Evolutionary conservation across 2,888 invertebrate species (phyloP), one percentile per base, ranked within the genome.

Genomic region (Drosophila niveifrons): DNA sequence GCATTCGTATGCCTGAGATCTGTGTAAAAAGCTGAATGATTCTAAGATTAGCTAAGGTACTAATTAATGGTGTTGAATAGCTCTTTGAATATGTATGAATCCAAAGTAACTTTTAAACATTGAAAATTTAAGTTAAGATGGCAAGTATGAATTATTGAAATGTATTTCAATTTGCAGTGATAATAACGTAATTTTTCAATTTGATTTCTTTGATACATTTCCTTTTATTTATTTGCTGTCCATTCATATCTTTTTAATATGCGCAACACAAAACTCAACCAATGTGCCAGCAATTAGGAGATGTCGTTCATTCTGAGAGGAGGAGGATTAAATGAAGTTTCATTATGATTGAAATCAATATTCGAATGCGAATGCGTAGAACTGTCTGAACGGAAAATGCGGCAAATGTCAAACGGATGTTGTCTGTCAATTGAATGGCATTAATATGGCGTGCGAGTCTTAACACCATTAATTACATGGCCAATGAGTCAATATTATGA

Each of bases 331-430:
- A 50, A 29, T 28, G 9, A 18, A 51, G 46, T 76, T 79, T 82
- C 80, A 84, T 81, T 84, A 87, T 81, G 76, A 83, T 84, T 90
- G 88, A 90, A 91, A 89, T 90, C 89, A 88, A 90, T 89, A 88
- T 80, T 75, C 77, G 78, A 83, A 41, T 61, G 59, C 53, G 41
- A 23, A 23, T 23, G 23, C 23, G 75, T 39, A 39, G 39, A 39
- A 13, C 39, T 39, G 39, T 41, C 39, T 41, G 39, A 41, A 41
- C 39, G 39, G 39, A 15, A 41, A 41, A 41, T 41, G 63, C 53
- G 41, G 77, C 67, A 77, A 73, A 58, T 72, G 78, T 62, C 61
- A 72, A 67, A 55, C 78, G 78, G 78, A 82, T 81, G 83, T 73
- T 52, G 71, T 61, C 78, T 81, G 88, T 86, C 83, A 88, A 74